Conservation (phyloP, 2,888 invertebrate genomes). For the Lissocephala sabroskyi region DNA sequence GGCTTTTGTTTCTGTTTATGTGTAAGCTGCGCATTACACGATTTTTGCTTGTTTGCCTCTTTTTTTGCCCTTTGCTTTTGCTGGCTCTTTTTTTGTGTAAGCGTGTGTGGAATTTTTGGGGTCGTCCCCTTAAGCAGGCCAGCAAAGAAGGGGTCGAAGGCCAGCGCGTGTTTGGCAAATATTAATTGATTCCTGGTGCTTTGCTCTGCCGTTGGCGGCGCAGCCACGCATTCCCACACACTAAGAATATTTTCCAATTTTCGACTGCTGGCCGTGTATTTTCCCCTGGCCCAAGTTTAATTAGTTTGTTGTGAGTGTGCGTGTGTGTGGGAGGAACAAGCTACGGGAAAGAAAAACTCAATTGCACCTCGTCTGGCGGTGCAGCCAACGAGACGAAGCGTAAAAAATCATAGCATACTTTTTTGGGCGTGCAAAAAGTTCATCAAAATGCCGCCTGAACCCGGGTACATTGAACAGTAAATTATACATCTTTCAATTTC, state of each 20-base stretch:
- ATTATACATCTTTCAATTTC: too few relatives aligned
- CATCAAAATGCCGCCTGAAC: too few relatives aligned
- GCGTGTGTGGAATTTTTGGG: not conserved
- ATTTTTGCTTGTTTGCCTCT: conserved; percentile 20
- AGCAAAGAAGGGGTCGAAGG: too few relatives aligned
- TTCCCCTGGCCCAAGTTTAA: not conserved
- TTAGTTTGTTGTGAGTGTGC: conserved; percentile 3
- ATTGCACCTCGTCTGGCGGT: too few relatives aligned
- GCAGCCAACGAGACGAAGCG: too few relatives aligned
- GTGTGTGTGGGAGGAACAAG: too few relatives aligned
- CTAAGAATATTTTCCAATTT: conserved; percentile 3
- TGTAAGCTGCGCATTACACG: conserved; percentile 3
- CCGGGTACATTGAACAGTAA: too few relatives aligned
- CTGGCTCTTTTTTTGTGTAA: not conserved
- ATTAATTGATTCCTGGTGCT: conserved; percentile 34
- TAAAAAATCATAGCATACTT: too few relatives aligned
- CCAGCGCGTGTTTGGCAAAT: conserved; percentile 18
- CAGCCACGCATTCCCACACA: not conserved
- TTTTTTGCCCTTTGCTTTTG: conserved; percentile 1
- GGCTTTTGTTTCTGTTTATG: not conserved
- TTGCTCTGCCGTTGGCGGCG: not conserved
- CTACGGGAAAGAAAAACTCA: too few relatives aligned
- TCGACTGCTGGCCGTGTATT: conserved; percentile 1
- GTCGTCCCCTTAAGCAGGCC: too few relatives aligned
- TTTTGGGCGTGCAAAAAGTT: too few relatives aligned